Base-by-base conservation (phyloP, 2,888 invertebrate genomes). In the Alsophila aescularia region DNA sequence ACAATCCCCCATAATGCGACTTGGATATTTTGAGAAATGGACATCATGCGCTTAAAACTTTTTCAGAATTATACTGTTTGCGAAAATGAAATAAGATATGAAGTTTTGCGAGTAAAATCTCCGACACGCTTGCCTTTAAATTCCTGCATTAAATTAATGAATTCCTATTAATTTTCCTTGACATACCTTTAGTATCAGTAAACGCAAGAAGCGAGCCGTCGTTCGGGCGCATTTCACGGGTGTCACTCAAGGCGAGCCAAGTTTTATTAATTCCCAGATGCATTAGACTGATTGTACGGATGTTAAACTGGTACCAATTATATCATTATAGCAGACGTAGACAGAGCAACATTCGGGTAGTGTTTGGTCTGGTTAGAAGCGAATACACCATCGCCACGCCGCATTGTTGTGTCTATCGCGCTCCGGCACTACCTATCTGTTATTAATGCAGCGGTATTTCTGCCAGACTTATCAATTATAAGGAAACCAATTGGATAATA, bases 181-280 rank as follows among this genome's bases (percentile, higher is more conserved):
- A 13, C 48, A 51, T 45, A 50, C 24, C 35, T 36, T 52, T 8
- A 8, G 27, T 12, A 62, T 52, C 47, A 52, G 47, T 43, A 44
- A 59, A 56, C 27, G 60, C 62, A 56, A 60, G 57, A 40, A 58
- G 53, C 59, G 53, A 39, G 58, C 60, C 62, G 72, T 62, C 67
- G 24, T 24, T 24, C 36, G 62, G 41, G 37, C 56, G 39, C 66
- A 70, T 76, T 75, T 70, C 71, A 76, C 75, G 77, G 63, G 50
- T 67, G 72, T 65, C 76, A 69, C 54, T 71, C 70, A 43, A 39
- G 15, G n/a, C 42, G 44, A 52, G 57, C 59, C 44, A 50, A 43
- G 58, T 59, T 58, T 62, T 62, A 69, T 64, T 63, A 60, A 62
- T 53, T 62, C 57, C 60, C 58, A 57, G 60, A 61, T 62, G 60